phyloP scores from a whole-genome alignment of 2,113 vertebrate genomes.

The Neolamprologus fasciatus region DNA sequence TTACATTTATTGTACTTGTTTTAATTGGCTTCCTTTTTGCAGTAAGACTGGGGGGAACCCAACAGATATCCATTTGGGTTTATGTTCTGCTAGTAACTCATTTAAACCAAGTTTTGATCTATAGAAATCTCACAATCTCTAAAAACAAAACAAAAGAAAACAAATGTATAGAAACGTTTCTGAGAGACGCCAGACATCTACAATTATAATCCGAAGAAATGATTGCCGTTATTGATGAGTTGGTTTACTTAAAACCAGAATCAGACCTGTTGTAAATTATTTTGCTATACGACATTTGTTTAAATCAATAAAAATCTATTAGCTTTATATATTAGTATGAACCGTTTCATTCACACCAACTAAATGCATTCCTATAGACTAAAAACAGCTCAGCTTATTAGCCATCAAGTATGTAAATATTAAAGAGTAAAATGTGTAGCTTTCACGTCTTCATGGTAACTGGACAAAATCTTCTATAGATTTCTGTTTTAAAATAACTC shows the following conservation, averaged over 20 bases:
- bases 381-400: neutral
- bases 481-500: neutral
- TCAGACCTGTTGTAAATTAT: neutral
- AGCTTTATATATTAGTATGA: neutral
- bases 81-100: neutral
- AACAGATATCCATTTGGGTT: neutral
- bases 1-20: neutral
- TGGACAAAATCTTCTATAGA: neutral
- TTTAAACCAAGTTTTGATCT: neutral
- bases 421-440: neutral
- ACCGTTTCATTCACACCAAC: too few species aligned
- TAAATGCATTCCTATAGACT: neutral
- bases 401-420: neutral
- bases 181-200: neutral
- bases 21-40: neutral
- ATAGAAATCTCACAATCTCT: neutral
- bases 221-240: neutral
- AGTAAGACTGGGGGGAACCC: rapidly evolving
- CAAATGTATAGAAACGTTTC: neutral
- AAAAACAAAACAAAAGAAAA: neutral
- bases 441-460: rapidly evolving
- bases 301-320: neutral
- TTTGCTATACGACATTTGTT: neutral
- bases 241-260: neutral
- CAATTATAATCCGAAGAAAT: neutral